These are phyloP conservation scores for Cololabis saira DNA, from an alignment of 2,113 vertebrate genomes.

Conservation along the genomic window DNA sequence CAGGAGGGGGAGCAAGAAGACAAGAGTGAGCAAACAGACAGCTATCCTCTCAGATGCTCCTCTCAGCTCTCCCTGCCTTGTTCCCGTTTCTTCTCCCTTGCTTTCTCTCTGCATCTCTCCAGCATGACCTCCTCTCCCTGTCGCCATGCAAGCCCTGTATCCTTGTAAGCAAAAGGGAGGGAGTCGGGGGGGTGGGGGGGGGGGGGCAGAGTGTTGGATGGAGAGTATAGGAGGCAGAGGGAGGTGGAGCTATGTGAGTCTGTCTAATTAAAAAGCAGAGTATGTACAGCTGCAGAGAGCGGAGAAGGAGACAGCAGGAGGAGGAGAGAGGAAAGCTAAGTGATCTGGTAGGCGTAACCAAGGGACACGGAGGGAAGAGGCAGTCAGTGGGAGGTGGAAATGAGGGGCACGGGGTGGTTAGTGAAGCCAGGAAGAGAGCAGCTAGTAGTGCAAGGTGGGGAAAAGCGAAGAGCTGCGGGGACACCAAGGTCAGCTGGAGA, in stretches of 20 bases:
- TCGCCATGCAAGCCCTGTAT: constrained; percentile 68
- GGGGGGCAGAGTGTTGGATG: constrained; percentile 28
- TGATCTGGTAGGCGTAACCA: constrained; percentile 60
- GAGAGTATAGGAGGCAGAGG: constrained; percentile 51
- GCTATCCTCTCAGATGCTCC: constrained; percentile 72
- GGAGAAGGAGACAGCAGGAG: constrained; percentile 46
- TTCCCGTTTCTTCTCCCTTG: constrained; percentile 43
- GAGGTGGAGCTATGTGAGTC: constrained; percentile 70
- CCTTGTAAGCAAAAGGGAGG: constrained; percentile 54
- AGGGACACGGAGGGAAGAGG: constrained; percentile 39
- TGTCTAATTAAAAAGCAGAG: constrained; percentile 85
- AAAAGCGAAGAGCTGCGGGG: constrained; percentile 51
- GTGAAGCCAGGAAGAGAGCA: constrained; percentile 12
- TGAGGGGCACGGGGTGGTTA: constrained; percentile 29
- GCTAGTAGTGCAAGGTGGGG: constrained; percentile 41
- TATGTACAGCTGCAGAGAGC: constrained; percentile 78
- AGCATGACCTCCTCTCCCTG: constrained; percentile 71
- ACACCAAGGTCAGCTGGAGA: constrained; percentile 74
- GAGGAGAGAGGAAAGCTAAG: constrained; percentile 52
- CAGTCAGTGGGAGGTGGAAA: constrained; percentile 49
- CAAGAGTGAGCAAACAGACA: constrained; percentile 76
- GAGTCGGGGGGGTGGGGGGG: constrained; percentile 20
- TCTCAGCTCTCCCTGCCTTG: constrained; percentile 57
- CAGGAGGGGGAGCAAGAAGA: constrained; percentile 74
- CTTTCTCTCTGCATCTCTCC: constrained; percentile 61